Conservation (phyloP, 2,888 invertebrate species). For the Druceiella hillmani region DNA sequence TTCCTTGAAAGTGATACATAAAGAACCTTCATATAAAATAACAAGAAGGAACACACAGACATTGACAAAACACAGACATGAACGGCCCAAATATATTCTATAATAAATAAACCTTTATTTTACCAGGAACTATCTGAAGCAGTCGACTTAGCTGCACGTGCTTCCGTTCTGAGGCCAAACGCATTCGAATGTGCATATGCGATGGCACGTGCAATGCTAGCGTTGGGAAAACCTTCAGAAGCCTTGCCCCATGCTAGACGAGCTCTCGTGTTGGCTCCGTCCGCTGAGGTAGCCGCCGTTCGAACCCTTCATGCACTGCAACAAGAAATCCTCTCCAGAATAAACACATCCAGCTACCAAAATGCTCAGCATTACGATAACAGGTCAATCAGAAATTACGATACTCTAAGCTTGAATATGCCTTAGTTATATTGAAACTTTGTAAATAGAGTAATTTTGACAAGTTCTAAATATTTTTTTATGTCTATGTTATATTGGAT, state of each 20-base stretch:
- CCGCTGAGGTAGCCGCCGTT: constrained; percentile 65
- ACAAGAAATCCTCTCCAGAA: constrained; percentile 60
- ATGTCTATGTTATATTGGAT: too few relatives aligned
- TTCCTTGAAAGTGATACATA: too few relatives aligned
- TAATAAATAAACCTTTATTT: constrained; percentile 14
- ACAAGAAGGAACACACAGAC: too few relatives aligned
- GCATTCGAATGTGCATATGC: constrained; percentile 94
- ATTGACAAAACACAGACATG: too few relatives aligned
- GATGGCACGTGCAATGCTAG: constrained; percentile 79
- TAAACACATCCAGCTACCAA: constrained; percentile 45
- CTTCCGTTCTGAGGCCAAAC: constrained; percentile 74
- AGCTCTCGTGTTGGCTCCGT: constrained; percentile 68
- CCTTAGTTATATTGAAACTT: too few relatives aligned
- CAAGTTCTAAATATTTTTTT: too few relatives aligned
- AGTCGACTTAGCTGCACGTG: constrained; percentile 82
- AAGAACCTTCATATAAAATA: too few relatives aligned
- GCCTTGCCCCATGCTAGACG: constrained; percentile 79
- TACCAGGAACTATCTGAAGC: constrained; percentile 78
- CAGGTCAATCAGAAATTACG: constrained; percentile 42
- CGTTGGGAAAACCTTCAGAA: constrained; percentile 65
- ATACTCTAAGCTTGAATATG: constrained; percentile 49
- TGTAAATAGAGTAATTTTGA: too few relatives aligned
- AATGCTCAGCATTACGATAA: constrained; percentile 30
- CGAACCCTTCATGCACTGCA: constrained; percentile 67
- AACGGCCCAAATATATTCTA: too few relatives aligned